Evolutionary conservation across 64 coral and sea anemone species (phyloP).

Genomic region (Stichodactyla mertensii): DNA sequence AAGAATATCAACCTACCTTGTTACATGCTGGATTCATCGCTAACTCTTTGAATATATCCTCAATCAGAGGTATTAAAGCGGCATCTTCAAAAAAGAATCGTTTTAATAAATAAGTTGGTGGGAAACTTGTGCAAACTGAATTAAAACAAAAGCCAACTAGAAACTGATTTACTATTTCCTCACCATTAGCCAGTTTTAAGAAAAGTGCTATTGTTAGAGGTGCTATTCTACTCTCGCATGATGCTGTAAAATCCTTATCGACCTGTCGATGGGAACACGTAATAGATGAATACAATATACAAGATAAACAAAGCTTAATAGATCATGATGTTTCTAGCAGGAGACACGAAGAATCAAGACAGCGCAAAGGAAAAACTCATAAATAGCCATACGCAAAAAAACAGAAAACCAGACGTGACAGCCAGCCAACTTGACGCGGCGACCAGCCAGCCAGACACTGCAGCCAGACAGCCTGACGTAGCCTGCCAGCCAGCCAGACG

Average conservation of each 20-base stretch:
- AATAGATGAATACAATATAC: too few species aligned
- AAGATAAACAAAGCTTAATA: too few species aligned
- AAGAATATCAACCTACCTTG: constrained; percentile 30
- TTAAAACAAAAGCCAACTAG: neutral
- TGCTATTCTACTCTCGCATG: constrained; percentile 72
- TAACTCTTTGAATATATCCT: constrained; percentile 92
- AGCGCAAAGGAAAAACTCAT: too few species aligned
- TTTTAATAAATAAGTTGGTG: neutral
- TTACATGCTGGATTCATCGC: constrained; percentile 83
- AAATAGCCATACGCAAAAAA: too few species aligned
- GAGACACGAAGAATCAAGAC: neutral
- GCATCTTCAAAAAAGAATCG: constrained; percentile 53
- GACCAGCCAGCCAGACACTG: too few species aligned
- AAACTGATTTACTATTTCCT: neutral
- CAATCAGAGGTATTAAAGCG: constrained; percentile 78
- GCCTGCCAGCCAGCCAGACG: too few species aligned
- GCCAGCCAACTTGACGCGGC: too few species aligned
- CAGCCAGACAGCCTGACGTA: too few species aligned
- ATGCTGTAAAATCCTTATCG: constrained; percentile 89
- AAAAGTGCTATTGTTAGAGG: constrained; percentile 89
- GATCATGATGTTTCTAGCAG: too few species aligned
- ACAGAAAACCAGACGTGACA: too few species aligned
- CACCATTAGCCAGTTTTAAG: constrained; percentile 46
- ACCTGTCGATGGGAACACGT: constrained; percentile 31
- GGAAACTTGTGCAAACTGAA: neutral